phyloP scores from a whole-genome alignment of 2,888 invertebrate genomes.

The Apantesis nais region DNA sequence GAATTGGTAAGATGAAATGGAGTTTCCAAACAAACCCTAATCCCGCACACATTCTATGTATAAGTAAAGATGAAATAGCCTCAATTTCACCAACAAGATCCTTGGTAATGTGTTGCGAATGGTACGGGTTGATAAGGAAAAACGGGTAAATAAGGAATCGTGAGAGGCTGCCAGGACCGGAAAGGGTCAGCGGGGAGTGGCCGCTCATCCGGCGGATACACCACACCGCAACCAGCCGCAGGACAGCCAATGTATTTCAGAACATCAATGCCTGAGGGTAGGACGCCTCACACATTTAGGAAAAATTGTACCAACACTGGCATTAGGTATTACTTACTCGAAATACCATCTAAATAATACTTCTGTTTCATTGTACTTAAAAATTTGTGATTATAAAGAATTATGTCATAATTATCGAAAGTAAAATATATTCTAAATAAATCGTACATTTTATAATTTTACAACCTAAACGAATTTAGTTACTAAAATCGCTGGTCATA shows the following conservation, averaged over 20 bases:
- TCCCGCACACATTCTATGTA: constrained; percentile 55
- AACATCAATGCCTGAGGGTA: constrained; percentile 51
- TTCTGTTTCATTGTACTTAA: neutral
- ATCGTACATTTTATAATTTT: neutral
- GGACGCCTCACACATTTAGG: constrained; percentile 58
- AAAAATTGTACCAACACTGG: constrained; percentile 57
- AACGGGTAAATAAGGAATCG: constrained; percentile 81
- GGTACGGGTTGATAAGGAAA: constrained; percentile 81
- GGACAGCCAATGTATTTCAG: constrained; percentile 55
- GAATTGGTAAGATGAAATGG: constrained; percentile 60
- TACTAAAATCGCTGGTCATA: neutral
- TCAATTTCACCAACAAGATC: constrained; percentile 72
- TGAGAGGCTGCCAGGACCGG: constrained; percentile 60
- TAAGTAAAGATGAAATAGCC: constrained; percentile 62
- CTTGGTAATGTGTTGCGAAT: constrained; percentile 78
- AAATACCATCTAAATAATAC: neutral
- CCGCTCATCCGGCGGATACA: constrained; percentile 67
- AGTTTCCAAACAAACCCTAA: constrained; percentile 62
- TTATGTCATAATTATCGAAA: neutral
- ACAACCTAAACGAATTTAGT: neutral
- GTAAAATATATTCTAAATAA: neutral
- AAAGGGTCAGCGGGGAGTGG: constrained; percentile 62
- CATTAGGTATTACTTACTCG: constrained; percentile 35
- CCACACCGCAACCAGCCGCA: constrained; percentile 59
- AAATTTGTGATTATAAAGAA: neutral